A percentile compares a stretch with the other conserved stretches of the same genome.
These are phyloP conservation scores for Eubasilissa splendida DNA, from an alignment of 2,888 invertebrate species.

Conservation along the genomic window DNA sequence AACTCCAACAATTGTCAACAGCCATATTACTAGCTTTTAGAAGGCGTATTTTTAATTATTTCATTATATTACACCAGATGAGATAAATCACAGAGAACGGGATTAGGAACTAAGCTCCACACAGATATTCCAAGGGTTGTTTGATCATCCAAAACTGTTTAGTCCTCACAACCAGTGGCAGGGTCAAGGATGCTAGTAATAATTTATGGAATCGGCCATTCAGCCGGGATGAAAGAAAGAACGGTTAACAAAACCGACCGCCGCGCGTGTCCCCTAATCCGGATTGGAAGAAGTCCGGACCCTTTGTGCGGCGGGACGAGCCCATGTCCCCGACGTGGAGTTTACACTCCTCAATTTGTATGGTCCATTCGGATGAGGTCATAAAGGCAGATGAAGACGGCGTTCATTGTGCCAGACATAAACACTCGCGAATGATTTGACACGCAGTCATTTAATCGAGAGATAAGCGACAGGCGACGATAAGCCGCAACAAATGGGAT, in stretches of 20 bases:
- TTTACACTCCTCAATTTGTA: conserved; percentile 31
- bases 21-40: too few species aligned
- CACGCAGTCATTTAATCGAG: neutral
- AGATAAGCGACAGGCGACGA: too few species aligned
- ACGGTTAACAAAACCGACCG: conserved; percentile 19
- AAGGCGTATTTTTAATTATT: too few species aligned
- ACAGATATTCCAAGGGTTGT: neutral
- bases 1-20: too few species aligned
- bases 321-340: neutral
- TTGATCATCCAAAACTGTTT: conserved; percentile 5
- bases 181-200: conserved; percentile 26
- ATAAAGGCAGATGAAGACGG: conserved; percentile 10
- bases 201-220: conserved; percentile 2
- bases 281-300: neutral
- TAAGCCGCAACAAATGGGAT: too few species aligned
- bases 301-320: conserved; percentile 21
- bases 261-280: conserved; percentile 35
- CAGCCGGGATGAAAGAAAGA: neutral
- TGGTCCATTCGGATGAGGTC: conserved; percentile 2
- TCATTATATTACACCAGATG: too few species aligned
- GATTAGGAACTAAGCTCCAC: neutral
- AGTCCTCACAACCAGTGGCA: neutral
- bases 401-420: conserved; percentile 9
- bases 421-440: conserved; percentile 33
- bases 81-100: neutral